Base-by-base conservation (phyloP, 2,113 vertebrate species). In the Xiphorhynchus elegans region DNA sequence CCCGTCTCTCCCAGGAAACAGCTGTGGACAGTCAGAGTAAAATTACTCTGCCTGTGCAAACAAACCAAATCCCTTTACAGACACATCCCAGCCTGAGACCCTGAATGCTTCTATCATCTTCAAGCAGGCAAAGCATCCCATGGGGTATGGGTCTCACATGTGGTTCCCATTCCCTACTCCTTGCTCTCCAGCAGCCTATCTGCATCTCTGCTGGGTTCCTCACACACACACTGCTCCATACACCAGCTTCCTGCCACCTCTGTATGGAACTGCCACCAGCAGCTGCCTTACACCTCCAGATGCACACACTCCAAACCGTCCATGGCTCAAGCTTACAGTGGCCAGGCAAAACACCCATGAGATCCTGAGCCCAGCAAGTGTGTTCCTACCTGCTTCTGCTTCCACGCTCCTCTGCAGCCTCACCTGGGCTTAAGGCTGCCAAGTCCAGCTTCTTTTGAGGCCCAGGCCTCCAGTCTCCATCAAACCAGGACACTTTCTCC, bases 251-350 rank as follows among this genome's bases (percentile, higher is more conserved):
- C 49, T 0, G 0, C 44, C 17, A 7, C 17, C 26, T 74, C 50
- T 7, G 4, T 2, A 0, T 15, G 21, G 35, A 69, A 39, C 33
- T 7, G 37, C 47, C 50, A 25, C 40, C 75, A 74, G 62, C 60
- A 78, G 66, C 39, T 82, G 68, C 56, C 78, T 33, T 6, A 21
- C 21, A 29, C 17, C 50, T 31, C 64, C 42, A 50, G 47, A 74
- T 7, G 69, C 64, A 62, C 31, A 17, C 11, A 24, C 9, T 44
- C n/a, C 40, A 58, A 81, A 37, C 53, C 17, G 58, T 73, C 58
- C 15, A 2, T 0, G 3, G 31, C 62, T 88, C 6, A 0, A 63
- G 31, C n/a, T 82, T 29, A 49, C 1, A 1, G 66, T 19, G 18
- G 59, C 28, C 66, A 74, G 17, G 31, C 15, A 53, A 52, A 42